phyloP scores from a whole-genome alignment of 2,888 invertebrate genomes.

The Pristionchus arcanus region DNA sequence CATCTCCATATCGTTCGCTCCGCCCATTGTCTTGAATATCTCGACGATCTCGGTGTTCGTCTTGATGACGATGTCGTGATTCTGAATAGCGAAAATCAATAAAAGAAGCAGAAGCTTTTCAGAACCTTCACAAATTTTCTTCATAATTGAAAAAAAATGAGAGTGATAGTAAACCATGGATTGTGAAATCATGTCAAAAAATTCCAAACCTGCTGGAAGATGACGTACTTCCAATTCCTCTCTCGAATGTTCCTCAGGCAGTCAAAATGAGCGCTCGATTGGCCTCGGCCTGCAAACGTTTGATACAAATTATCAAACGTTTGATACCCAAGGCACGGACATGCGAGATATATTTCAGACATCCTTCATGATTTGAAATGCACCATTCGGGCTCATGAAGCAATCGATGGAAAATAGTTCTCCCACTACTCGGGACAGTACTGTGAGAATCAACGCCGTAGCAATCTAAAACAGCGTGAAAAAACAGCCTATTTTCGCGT shows the following conservation, averaged over 20 bases:
- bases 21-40: constrained; percentile 28
- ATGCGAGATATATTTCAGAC: background rate
- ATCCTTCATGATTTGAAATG: no score
- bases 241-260: constrained; percentile 4
- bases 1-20: constrained; percentile 51
- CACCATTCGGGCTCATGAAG: no score
- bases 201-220: constrained; percentile 41
- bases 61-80: constrained; percentile 51
- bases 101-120: background rate
- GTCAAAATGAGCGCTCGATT: constrained; percentile 24
- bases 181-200: no score
- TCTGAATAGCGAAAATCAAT: background rate
- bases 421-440: no score
- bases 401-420: no score
- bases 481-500: no score
- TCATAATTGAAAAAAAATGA: no score
- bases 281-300: background rate
- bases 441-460: no score
- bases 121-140: background rate
- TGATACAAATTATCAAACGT: no score
- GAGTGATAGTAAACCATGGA: no score
- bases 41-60: constrained; percentile 39
- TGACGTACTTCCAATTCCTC: constrained; percentile 46
- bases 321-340: no score
- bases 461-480: no score